Percentiles rank a stretch among this genome's conserved stretches.
Evolutionary conservation across 2,797 vertebrate genomes (phyloP).

Genomic region (Lepus townsendii): DNA sequence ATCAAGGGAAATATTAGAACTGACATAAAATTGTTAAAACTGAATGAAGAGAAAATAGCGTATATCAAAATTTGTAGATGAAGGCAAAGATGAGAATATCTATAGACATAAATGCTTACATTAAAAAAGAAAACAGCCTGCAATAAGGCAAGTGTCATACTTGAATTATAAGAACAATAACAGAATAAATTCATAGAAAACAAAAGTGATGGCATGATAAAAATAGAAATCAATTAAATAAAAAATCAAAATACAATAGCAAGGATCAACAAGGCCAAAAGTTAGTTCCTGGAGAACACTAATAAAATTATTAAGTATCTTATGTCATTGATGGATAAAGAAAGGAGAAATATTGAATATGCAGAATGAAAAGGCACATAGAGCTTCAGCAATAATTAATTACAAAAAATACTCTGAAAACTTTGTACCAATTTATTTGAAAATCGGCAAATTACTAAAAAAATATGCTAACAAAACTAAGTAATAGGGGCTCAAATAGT

Average conservation of each 20-base stretch:
- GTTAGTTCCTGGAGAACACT: neutral
- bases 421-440: neutral
- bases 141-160: neutral
- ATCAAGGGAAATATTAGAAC: neutral
- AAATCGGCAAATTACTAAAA: neutral
- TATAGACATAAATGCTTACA: neutral
- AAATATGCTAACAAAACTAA: neutral
- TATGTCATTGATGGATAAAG: neutral
- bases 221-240: neutral
- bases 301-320: neutral
- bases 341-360: neutral
- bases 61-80: neutral
- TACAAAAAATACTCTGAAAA: neutral
- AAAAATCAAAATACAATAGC: neutral
- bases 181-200: neutral
- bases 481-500: neutral
- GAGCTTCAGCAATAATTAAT: neutral
- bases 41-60: neutral
- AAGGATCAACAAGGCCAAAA: neutral
- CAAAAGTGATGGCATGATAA: neutral
- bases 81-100: neutral
- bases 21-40: neutral
- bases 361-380: neutral
- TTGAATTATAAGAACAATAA: conserved; percentile 11
- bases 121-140: neutral